Evolutionary conservation across 2,113 vertebrate species (phyloP), one percentile per base, ranked within the genome.

Genomic region (Lampris megalopsis): DNA sequence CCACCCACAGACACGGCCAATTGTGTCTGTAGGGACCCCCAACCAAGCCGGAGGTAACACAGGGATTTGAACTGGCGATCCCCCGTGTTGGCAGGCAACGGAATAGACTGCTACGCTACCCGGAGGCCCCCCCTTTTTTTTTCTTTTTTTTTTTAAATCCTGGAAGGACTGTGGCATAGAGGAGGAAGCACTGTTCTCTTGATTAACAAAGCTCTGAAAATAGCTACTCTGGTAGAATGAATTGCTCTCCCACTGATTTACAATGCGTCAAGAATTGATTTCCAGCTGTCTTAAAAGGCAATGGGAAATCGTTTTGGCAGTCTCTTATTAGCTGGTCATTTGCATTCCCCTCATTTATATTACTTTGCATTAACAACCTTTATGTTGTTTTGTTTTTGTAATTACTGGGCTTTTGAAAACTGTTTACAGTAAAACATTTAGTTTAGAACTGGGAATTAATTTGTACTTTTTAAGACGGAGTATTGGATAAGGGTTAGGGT

Each of bases 131-230:
- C 0, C 24, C 24, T 24, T 24, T 24, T 24, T 24, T 24, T 24
- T 24, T 24, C 24, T 24, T 24, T 24, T 24, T 24, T 24, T 36
- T 80, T 77, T 62, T 77, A 76, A 69, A 70, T 73, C 50, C 54
- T 43, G 38, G 52, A 68, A 38, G 41, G 76, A 83, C 85, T 43
- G 24, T 24, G 24, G 24, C 71, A 72, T 69, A 11, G 37, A 56
- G 24, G 67, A 66, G 35, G 10, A 70, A 52, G 52, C 71, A 60
- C 79, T 75, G 68, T 83, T 62, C 69, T 54, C 69, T 35, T 38
- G 54, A 56, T 42, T 40, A 47, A 41, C 24, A 48, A 1, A 4
- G 3, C 4, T 77, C 77, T 56, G 64, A 61, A 76, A 85, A 83
- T 85, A 81, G 65, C 58, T n/a, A 52, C 13, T 59, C 38, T 64